Percentiles rank a stretch among this genome's conserved stretches.
phyloP scores from a whole-genome alignment of 2,888 invertebrate species.

The Chrysolina americana region DNA sequence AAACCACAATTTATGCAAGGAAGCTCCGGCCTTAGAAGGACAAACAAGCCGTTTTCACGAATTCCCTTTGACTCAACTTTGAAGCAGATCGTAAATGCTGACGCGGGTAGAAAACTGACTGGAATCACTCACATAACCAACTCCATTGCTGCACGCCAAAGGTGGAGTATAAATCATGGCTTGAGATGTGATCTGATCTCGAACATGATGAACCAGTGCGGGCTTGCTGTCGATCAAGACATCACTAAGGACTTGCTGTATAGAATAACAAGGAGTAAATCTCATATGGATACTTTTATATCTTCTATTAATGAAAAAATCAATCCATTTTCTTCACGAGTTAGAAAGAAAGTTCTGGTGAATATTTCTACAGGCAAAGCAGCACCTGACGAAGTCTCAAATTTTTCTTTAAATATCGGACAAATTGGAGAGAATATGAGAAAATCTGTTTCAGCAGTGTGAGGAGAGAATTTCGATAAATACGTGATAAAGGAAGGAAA shows the following conservation, averaged over 20 bases:
- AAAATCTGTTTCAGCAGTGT: background rate
- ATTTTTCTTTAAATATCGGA: constrained; percentile 2
- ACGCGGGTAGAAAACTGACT: constrained; percentile 52
- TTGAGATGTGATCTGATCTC: constrained; percentile 19
- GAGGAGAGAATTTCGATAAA: too few relatives aligned
- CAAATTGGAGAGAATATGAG: background rate
- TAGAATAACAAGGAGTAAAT: constrained; percentile 6
- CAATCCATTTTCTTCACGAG: background rate
- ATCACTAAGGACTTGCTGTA: constrained; percentile 3
- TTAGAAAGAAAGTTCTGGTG: background rate
- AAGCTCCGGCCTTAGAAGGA: background rate
- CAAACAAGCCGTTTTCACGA: constrained; percentile 38
- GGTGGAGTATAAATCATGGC: constrained; percentile 18
- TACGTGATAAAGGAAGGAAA: background rate
- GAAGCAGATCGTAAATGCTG: constrained; percentile 52
- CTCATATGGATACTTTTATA: constrained; percentile 1
- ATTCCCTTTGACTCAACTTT: constrained; percentile 44
- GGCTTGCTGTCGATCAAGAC: background rate
- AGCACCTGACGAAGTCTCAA: background rate
- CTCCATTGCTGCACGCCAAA: constrained; percentile 11
- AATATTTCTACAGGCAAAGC: constrained; percentile 17
- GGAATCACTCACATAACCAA: constrained; percentile 53
- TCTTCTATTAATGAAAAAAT: background rate
- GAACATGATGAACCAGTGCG: constrained; percentile 4
- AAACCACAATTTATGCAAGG: background rate